A percentile compares a stretch with the other conserved stretches of the same genome.
These are phyloP conservation scores for Osmerus mordax DNA, from an alignment of 2,113 vertebrate genomes.

Conservation along the genomic window DNA sequence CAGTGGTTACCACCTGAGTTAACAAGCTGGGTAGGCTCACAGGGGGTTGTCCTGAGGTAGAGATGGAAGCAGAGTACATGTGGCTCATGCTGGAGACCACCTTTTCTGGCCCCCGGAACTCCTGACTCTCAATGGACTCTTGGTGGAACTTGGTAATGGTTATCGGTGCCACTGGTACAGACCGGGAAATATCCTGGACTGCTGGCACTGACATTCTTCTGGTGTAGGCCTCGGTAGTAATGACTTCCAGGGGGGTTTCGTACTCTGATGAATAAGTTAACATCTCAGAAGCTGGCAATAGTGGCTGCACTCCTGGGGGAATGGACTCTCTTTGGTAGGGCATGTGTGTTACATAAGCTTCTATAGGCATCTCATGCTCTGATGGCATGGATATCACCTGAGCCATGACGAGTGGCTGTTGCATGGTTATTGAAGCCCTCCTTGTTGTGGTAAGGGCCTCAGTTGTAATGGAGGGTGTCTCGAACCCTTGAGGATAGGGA, in stretches of 20 bases:
- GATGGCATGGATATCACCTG: slow-evolving; percentile 51
- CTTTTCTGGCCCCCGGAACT: slow-evolving; percentile 72
- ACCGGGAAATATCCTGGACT: slow-evolving; percentile 45
- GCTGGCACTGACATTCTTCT: slow-evolving; percentile 48
- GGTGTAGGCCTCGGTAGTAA: slow-evolving; percentile 49
- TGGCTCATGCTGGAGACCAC: slow-evolving; percentile 77
- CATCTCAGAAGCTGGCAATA: slow-evolving; percentile 14
- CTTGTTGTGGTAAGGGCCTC: slow-evolving; percentile 47
- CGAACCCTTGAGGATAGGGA: slow-evolving; percentile 45
- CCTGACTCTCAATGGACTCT: slow-evolving; percentile 76
- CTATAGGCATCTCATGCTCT: slow-evolving; percentile 46
- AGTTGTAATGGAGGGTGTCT: slow-evolving; percentile 39
- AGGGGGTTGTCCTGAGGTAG: slow-evolving; percentile 69
- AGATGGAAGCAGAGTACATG: slow-evolving; percentile 72
- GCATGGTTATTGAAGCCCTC: slow-evolving; percentile 55
- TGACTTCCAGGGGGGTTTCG: slow-evolving; percentile 53
- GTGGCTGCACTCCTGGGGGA: slow-evolving; percentile 39
- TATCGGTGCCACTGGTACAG: slow-evolving; percentile 48
- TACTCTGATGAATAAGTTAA: slow-evolving; percentile 54
- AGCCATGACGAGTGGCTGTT: slow-evolving; percentile 36
- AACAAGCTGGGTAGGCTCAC: slow-evolving; percentile 66
- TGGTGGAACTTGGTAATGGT: slow-evolving; percentile 72
- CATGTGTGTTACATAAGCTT: slow-evolving; percentile 32
- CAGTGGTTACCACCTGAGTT: slow-evolving; percentile 76
- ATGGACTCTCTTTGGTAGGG: slow-evolving; percentile 43